Percentiles rank a stretch among this genome's conserved stretches.
Evolutionary conservation across 2,888 invertebrate species (phyloP).

Genomic region (Nymphalis urticae): DNA sequence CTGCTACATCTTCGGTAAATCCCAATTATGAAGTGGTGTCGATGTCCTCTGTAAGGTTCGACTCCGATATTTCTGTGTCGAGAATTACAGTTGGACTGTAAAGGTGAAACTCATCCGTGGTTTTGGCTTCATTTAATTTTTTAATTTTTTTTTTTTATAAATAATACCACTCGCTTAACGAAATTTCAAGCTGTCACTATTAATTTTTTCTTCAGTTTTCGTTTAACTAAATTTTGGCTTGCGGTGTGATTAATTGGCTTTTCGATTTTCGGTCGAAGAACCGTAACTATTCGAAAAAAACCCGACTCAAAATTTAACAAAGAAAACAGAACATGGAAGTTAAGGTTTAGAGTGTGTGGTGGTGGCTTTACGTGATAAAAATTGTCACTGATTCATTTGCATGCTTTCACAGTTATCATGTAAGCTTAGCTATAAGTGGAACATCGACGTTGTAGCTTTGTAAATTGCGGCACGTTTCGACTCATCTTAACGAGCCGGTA

Average conservation of each 20-base stretch:
- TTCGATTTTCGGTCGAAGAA: slow-evolving; percentile 50
- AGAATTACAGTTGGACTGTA: slow-evolving; percentile 18
- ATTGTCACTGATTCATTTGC: slow-evolving; percentile 75
- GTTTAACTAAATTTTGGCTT: slow-evolving; percentile 77
- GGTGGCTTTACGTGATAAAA: slow-evolving; percentile 74
- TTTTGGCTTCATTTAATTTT: slow-evolving; percentile 76
- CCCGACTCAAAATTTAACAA: slow-evolving; percentile 77
- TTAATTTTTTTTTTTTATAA: slow-evolving; percentile 50
- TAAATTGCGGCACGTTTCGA: slow-evolving; percentile 56
- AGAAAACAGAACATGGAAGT: slow-evolving; percentile 67
- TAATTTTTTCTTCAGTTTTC: slow-evolving; percentile 68
- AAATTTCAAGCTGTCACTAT: slow-evolving; percentile 75
- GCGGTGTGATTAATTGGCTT: slow-evolving; percentile 81
- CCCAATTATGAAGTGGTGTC: slow-evolving; percentile 36
- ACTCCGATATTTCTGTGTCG: not conserved
- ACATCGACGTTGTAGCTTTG: slow-evolving; percentile 60
- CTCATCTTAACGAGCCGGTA: slow-evolving; percentile 38
- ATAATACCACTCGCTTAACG: slow-evolving; percentile 78
- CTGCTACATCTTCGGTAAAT: slow-evolving; percentile 12
- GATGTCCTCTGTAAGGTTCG: slow-evolving; percentile 15
- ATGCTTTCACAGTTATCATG: slow-evolving; percentile 72
- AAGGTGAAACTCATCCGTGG: slow-evolving; percentile 69
- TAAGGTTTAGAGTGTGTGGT: slow-evolving; percentile 81
- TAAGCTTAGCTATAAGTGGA: slow-evolving; percentile 72
- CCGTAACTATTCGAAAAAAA: slow-evolving; percentile 49